A percentile compares a stretch with the other conserved stretches of the same genome.
Evolutionary conservation across 2,888 invertebrate genomes (phyloP).

Genomic region (Rhingia rostrata): DNA sequence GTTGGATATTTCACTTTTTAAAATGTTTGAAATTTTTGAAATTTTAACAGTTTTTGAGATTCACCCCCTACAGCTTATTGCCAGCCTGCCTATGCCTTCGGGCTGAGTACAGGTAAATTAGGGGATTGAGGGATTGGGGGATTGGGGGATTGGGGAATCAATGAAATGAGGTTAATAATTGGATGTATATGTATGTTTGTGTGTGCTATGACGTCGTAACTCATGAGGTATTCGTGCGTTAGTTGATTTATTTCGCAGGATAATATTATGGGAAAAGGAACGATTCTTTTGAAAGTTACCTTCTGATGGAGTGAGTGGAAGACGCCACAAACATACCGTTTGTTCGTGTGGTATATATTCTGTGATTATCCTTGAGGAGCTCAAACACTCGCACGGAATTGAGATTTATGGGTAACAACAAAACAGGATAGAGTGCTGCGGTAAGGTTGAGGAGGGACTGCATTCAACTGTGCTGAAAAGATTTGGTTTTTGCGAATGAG

Average conservation of each 20-base stretch:
- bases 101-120: constrained; percentile 31
- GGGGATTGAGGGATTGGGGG: neutral
- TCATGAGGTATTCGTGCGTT: constrained; percentile 12
- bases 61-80: neutral
- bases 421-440: neutral
- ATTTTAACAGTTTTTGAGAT: no score
- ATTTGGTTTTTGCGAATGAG: constrained; percentile 53
- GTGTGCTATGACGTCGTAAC: constrained; percentile 6
- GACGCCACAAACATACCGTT: neutral
- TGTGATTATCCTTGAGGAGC: constrained; percentile 39
- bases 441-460: neutral
- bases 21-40: constrained; percentile 31
- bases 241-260: constrained; percentile 12
- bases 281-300: constrained; percentile 5
- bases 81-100: constrained; percentile 15
- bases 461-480: constrained; percentile 25
- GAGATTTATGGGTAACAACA: constrained; percentile 27
- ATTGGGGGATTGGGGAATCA: neutral
- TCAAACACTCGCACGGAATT: constrained; percentile 20
- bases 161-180: constrained; percentile 31
- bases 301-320: constrained; percentile 7
- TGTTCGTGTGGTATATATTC: neutral
- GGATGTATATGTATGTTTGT: constrained; percentile 13
- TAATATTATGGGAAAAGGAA: constrained; percentile 2
- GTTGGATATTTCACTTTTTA: constrained; percentile 41